Evolutionary conservation across 23 tunicate genomes (phyloP), one percentile per base, ranked within the genome.

Genomic region (Phallusia fumigata): DNA sequence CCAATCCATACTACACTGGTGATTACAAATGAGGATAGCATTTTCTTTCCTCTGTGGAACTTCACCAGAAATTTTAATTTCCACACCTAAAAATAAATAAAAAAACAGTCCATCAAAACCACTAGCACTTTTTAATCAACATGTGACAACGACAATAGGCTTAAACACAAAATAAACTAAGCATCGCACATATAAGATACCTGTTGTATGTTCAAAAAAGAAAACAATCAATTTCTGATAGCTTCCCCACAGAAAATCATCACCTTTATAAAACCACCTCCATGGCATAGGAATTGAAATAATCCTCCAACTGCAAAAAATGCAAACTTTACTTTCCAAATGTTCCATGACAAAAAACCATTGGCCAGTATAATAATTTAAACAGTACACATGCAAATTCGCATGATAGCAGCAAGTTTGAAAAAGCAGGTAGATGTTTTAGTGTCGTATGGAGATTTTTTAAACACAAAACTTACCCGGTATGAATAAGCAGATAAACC

Each of bases 1-100:
- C 92, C 92, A 88, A 58, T 88, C 92, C 82, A 88, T 85, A 19
- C 83, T 73, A 79, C 87, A 83, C 32, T 88, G 92, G 69, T 88
- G 92, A 73, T 88, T 88, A 36, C 92, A 88, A 77, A 88, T 88
- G 5, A 83, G 49, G 21, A 88, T 52, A 26, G 24, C 86, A 78
- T 88, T 88, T 53, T 88, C 92, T 32, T 79, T 78, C 32, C 83
- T 72, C 5, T 79, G 28, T 32, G 92, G 92, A 34, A 88, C 65
- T 0, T 79, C 75, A 22, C 92, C 92, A 49, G 80, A 79, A 11
- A 88, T 50, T 26, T 52, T 65, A 32, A 88, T 79, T 53, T 88
- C 84, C 47, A 74, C 87, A 0, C 92, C 90, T 80, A 51, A 0
- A 79, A 72, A 26, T 30, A 76, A 76, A 80, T 11, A 80, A 40